phyloP scores from a whole-genome alignment of 53 echinoderm and acorn worm species.

The Astropecten irregularis region DNA sequence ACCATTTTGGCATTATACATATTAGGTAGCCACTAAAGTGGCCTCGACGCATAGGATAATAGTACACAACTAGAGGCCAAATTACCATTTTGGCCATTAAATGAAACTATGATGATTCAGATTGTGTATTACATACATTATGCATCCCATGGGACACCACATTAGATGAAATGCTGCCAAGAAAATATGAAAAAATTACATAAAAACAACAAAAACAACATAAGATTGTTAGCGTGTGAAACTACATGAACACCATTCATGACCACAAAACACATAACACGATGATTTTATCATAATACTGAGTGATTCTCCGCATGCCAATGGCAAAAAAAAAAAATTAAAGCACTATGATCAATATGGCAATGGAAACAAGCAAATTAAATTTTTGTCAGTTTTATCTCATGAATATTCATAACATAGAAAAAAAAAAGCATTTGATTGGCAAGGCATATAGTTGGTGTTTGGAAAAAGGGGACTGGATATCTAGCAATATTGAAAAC shows the following conservation, averaged over 20 bases:
- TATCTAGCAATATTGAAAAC: neutral
- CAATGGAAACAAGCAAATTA: slow-evolving; percentile 8
- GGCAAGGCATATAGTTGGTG: neutral
- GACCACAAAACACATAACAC: neutral
- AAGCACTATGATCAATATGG: slow-evolving; percentile 4
- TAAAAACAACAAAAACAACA: neutral
- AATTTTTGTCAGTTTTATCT: neutral
- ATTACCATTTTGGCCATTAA: too few relatives aligned
- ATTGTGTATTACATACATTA: too few relatives aligned
- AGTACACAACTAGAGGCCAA: too few relatives aligned
- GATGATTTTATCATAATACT: neutral
- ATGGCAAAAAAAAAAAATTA: neutral
- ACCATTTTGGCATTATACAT: too few relatives aligned
- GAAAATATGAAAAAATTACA: neutral
- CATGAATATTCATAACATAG: slow-evolving; percentile 1
- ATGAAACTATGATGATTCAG: too few relatives aligned
- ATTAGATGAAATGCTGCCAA: neutral
- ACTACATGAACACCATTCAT: neutral
- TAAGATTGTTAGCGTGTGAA: neutral
- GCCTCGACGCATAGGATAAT: too few relatives aligned
- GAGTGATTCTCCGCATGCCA: slow-evolving; percentile 1
- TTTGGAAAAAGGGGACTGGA: neutral
- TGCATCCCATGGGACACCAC: neutral
- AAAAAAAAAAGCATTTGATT: neutral
- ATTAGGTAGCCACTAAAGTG: too few relatives aligned